Percentiles rank a stretch among this genome's conserved stretches.
phyloP scores from a whole-genome alignment of 2,113 vertebrate species.

The Ceratotherium simum region DNA sequence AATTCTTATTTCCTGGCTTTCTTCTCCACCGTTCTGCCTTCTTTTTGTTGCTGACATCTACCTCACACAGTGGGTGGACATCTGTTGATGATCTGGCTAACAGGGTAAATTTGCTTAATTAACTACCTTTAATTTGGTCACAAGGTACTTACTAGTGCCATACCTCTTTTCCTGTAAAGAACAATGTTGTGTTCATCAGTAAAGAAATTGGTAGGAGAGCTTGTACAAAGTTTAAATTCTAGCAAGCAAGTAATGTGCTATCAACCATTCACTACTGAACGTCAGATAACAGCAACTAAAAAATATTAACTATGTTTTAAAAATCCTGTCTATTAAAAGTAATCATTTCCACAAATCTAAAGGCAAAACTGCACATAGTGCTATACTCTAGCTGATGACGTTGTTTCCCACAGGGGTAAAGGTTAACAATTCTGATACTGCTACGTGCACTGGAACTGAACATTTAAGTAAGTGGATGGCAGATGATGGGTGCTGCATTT shows the following conservation, averaged over 20 bases:
- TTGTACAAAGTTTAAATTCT: conserved; percentile 36
- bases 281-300: background rate
- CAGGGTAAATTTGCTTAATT: background rate
- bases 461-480: background rate
- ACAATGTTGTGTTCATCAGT: background rate
- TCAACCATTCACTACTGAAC: background rate
- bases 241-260: background rate
- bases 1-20: background rate
- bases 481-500: background rate
- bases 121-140: background rate
- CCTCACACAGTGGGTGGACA: background rate
- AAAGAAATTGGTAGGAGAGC: background rate
- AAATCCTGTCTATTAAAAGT: background rate
- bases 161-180: background rate
- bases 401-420: background rate
- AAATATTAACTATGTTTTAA: background rate
- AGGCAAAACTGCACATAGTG: background rate
- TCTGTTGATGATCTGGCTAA: background rate
- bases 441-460: background rate
- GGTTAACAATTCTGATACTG: background rate
- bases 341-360: background rate
- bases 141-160: background rate
- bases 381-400: background rate
- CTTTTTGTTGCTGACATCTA: background rate
- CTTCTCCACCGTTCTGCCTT: background rate